Percentiles rank a stretch among this genome's conserved stretches.
These are phyloP conservation scores for Falco berigora DNA, from an alignment of 2,797 vertebrate genomes.

Conservation along the genomic window DNA sequence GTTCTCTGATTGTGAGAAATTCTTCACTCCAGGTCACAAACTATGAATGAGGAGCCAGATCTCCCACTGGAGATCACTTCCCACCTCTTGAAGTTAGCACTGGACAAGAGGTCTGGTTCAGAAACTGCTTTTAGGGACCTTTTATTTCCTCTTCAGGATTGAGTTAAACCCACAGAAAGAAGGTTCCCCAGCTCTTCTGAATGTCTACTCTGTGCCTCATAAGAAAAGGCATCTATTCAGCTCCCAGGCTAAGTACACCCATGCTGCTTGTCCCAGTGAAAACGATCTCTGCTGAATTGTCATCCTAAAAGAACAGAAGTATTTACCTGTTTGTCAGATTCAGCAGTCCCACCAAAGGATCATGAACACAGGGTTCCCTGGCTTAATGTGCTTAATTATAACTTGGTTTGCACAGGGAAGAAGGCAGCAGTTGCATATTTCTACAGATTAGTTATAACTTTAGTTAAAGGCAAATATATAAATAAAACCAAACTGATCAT, in stretches of 20 bases:
- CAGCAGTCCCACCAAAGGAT: neutral
- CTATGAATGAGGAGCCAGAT: neutral
- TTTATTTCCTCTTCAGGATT: neutral
- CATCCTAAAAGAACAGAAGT: neutral
- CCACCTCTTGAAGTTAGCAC: neutral
- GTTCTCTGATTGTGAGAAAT: neutral
- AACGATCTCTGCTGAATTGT: neutral
- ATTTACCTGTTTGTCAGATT: neutral
- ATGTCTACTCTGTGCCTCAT: neutral
- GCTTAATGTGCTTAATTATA: neutral
- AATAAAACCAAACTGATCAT: neutral
- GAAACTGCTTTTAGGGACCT: neutral
- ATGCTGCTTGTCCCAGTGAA: neutral
- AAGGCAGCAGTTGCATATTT: neutral
- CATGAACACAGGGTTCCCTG: neutral
- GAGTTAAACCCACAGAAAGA: neutral
- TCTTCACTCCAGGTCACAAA: neutral
- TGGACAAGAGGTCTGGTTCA: neutral
- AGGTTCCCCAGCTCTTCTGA: neutral
- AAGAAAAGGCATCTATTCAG: neutral
- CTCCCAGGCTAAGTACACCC: neutral
- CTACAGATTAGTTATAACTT: neutral
- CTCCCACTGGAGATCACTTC: neutral
- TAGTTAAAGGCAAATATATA: neutral
- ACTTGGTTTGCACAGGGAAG: neutral